These are phyloP conservation scores for Drosophila antonietae DNA, from an alignment of 2,888 invertebrate species.

Conservation along the genomic window DNA sequence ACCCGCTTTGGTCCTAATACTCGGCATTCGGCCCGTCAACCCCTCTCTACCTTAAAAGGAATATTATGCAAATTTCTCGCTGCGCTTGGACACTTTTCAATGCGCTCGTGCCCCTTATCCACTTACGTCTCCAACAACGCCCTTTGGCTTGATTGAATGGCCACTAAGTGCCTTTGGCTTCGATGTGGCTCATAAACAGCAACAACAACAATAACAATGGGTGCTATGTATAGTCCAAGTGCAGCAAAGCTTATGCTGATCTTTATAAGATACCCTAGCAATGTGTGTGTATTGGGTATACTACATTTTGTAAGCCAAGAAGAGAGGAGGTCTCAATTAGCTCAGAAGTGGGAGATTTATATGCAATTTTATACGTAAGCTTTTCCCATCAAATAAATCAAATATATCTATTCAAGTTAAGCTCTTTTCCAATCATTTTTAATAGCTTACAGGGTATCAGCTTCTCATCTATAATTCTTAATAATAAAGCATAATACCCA, in stretches of 20 bases:
- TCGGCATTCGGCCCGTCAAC: neutral
- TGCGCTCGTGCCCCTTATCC: conserved; percentile 2
- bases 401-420: neutral
- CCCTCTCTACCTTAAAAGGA: conserved; percentile 39
- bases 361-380: neutral
- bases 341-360: neutral
- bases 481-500: neutral
- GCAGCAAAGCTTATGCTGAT: conserved; percentile 26
- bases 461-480: too few relatives aligned
- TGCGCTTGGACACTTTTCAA: conserved; percentile 67
- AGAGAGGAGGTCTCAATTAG: neutral
- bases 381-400: neutral
- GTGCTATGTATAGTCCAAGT: conserved; percentile 26
- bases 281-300: neutral
- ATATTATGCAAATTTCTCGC: conserved; percentile 72
- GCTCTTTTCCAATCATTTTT: too few relatives aligned
- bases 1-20: neutral
- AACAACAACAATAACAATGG: conserved; percentile 23
- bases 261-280: conserved; percentile 14
- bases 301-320: neutral
- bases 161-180: conserved; percentile 67
- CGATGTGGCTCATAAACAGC: conserved; percentile 53
- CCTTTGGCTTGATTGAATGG: conserved; percentile 62
- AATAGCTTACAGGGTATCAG: neutral
- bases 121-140: neutral